A percentile compares a stretch with the other conserved stretches of the same genome.
These are phyloP conservation scores for Cetonia aurata DNA, from an alignment of 2,888 invertebrate genomes.

Conservation along the genomic window DNA sequence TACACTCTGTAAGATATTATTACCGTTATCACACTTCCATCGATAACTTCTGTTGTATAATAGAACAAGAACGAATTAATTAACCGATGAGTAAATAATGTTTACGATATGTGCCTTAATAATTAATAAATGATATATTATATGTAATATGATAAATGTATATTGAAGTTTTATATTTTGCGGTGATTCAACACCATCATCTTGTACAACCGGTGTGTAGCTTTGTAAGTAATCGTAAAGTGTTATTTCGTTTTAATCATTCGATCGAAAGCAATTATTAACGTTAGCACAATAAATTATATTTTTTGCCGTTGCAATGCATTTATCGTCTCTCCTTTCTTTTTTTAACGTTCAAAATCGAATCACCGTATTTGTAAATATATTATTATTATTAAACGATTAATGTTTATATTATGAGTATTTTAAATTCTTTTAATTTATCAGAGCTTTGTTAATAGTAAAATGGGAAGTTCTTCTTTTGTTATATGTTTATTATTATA, in stretches of 20 bases:
- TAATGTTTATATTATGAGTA: not conserved
- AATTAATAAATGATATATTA: constrained; percentile 27
- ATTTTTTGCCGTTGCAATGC: not conserved
- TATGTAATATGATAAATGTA: too few species aligned
- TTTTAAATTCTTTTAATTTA: constrained; percentile 40
- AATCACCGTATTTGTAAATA: constrained; percentile 30
- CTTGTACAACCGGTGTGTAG: not conserved
- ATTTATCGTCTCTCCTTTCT: not conserved
- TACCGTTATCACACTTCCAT: constrained; percentile 33
- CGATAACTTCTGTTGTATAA: constrained; percentile 27
- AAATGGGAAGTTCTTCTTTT: constrained; percentile 37
- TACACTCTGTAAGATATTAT: constrained; percentile 37
- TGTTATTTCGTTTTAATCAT: not conserved
- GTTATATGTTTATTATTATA: constrained; percentile 36
- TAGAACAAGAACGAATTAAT: constrained; percentile 29
- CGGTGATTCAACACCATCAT: constrained; percentile 12
- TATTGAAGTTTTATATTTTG: constrained; percentile 15
- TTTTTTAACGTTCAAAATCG: not conserved
- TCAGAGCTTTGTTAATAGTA: constrained; percentile 37
- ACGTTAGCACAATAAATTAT: not conserved
- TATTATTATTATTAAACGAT: constrained; percentile 27
- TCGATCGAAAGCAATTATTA: not conserved
- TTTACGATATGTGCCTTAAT: constrained; percentile 46
- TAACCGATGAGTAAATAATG: constrained; percentile 10
- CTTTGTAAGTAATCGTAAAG: not conserved